Evolutionary conservation across 2,888 invertebrate species (phyloP).

Genomic region (Acleris laterana): DNA sequence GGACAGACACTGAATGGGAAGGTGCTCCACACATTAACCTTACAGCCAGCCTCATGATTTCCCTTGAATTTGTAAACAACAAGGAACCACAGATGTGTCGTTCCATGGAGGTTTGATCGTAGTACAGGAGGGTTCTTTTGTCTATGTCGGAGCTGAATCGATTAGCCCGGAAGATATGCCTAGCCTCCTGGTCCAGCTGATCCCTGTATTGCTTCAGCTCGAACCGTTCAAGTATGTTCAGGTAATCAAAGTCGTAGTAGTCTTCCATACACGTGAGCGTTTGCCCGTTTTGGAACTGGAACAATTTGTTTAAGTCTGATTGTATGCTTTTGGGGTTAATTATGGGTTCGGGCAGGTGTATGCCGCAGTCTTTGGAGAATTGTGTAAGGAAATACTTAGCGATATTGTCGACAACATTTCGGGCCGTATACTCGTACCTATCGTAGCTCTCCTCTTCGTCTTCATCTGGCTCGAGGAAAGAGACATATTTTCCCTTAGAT

Average conservation of each 20-base stretch:
- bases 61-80: slow-evolving; percentile 65
- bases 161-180: slow-evolving; percentile 59
- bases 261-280: slow-evolving; percentile 56
- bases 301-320: slow-evolving; percentile 60
- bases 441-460: slow-evolving; percentile 41
- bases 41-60: slow-evolving; percentile 72
- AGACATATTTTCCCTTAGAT: slow-evolving; percentile 63
- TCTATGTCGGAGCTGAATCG: slow-evolving; percentile 46
- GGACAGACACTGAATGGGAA: slow-evolving; percentile 65
- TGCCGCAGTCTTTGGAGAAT: slow-evolving; percentile 62
- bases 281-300: slow-evolving; percentile 64
- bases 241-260: slow-evolving; percentile 67
- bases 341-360: slow-evolving; percentile 64
- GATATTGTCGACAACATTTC: slow-evolving; percentile 49
- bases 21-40: slow-evolving; percentile 69
- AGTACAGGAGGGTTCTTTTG: slow-evolving; percentile 56
- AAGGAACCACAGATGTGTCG: slow-evolving; percentile 62
- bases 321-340: slow-evolving; percentile 51
- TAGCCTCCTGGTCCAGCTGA: slow-evolving; percentile 62
- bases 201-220: slow-evolving; percentile 73
- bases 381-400: slow-evolving; percentile 59
- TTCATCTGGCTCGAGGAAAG: slow-evolving; percentile 50
- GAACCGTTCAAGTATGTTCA: slow-evolving; percentile 65
- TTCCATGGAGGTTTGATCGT: slow-evolving; percentile 75
- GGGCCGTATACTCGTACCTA: not conserved